Evolutionary conservation across 2,797 vertebrate genomes (phyloP).

Genomic region (Forpus xanthops): DNA sequence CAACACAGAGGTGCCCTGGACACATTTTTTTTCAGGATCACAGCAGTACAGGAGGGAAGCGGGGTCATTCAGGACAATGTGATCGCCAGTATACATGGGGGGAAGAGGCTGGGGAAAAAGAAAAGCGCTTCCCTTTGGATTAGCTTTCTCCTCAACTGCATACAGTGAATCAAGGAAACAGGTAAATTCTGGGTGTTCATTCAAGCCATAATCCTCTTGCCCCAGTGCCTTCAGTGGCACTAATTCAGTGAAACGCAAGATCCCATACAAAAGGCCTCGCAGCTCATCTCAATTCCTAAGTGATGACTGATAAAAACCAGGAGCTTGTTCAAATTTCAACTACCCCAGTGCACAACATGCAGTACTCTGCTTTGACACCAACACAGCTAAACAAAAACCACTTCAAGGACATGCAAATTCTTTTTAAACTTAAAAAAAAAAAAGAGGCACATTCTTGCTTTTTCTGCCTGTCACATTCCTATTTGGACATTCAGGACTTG

Average conservation of each 20-base stretch:
- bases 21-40: background rate
- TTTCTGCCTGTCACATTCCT: background rate
- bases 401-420: background rate
- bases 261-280: background rate
- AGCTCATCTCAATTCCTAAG: background rate
- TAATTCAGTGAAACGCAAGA: constrained; percentile 9
- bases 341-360: background rate
- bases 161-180: background rate
- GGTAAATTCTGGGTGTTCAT: constrained; percentile 25
- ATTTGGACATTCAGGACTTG: background rate
- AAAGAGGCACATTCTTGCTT: background rate
- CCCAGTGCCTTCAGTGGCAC: background rate
- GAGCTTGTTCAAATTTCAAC: background rate
- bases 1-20: accelerated
- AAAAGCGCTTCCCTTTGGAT: background rate
- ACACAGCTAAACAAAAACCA: background rate
- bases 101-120: background rate
- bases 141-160: background rate
- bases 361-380: background rate
- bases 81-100: background rate
- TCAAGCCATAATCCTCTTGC: background rate
- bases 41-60: background rate
- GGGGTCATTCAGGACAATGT: background rate
- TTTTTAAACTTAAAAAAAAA: background rate
- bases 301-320: background rate